Evolutionary conservation across 1,140 invertebrate species (phyloP).

Genomic region (Lineus longissimus): DNA sequence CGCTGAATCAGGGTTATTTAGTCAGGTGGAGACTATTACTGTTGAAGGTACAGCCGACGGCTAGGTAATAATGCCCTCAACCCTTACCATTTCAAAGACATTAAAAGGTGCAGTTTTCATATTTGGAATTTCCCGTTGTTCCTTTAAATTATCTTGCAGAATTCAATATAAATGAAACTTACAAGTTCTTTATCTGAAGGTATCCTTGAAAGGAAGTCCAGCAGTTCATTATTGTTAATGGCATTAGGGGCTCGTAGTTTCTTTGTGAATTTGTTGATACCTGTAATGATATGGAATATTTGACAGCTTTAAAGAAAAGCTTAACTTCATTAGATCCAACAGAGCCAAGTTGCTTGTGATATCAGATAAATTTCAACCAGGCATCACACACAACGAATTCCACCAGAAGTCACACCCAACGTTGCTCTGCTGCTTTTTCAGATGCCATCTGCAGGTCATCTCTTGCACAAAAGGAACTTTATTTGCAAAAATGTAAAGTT

Average conservation of each 20-base stretch:
- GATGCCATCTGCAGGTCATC: no score
- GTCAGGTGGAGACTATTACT: no score
- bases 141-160: neutral
- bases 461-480: no score
- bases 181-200: constrained; percentile 88
- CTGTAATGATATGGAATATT: constrained; percentile 33
- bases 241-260: constrained; percentile 88
- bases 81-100: no score
- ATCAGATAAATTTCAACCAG: no score
- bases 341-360: no score
- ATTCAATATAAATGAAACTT: constrained; percentile 17
- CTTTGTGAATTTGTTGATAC: constrained; percentile 91
- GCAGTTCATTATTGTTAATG: constrained; percentile 94
- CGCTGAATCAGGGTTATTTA: neutral
- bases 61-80: no score
- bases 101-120: neutral
- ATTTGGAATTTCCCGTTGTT: neutral
- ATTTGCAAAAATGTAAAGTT: no score
- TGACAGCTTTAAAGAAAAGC: neutral
- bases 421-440: no score
- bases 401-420: no score
- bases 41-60: no score
- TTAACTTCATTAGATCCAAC: neutral
- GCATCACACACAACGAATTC: no score
- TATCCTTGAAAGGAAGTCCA: constrained; percentile 92